Evolutionary conservation across 1,140 invertebrate genomes (phyloP).

Genomic region (Drosophila navojoa): DNA sequence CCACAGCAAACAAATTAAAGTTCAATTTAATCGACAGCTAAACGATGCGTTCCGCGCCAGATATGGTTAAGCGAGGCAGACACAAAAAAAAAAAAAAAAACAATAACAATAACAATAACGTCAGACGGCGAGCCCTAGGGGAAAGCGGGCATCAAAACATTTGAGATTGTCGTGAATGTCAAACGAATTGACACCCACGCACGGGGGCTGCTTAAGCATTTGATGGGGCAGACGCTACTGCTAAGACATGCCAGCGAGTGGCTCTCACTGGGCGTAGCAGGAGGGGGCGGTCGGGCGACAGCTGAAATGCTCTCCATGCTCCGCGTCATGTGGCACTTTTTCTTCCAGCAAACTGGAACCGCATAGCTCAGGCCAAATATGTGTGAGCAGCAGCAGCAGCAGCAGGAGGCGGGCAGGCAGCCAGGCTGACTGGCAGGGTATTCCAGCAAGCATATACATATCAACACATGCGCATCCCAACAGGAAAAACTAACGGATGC

Average conservation of each 20-base stretch:
- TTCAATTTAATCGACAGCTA: slow-evolving; percentile 47
- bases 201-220: slow-evolving; percentile 25
- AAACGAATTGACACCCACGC: slow-evolving; percentile 52
- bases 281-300: background rate
- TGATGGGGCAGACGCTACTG: slow-evolving; percentile 28
- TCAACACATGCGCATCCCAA: slow-evolving; percentile 72
- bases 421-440: background rate
- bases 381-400: slow-evolving; percentile 25
- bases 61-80: slow-evolving; percentile 26
- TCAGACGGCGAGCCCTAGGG: background rate
- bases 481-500: slow-evolving; percentile 81
- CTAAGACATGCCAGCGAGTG: background rate
- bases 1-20: slow-evolving; percentile 46
- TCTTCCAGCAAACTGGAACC: slow-evolving; percentile 18
- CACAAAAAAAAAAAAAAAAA: slow-evolving; percentile 6
- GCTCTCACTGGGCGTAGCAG: slow-evolving; percentile 29
- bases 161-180: slow-evolving; percentile 31
- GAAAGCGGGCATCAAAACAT: slow-evolving; percentile 13
- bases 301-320: slow-evolving; percentile 16
- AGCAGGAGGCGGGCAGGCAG: background rate
- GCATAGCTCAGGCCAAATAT: slow-evolving; percentile 51
- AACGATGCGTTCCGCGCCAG: slow-evolving; percentile 6
- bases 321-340: slow-evolving; percentile 16
- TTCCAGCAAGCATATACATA: slow-evolving; percentile 31
- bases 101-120: too few species aligned